These are phyloP conservation scores for Sphaerophoria taeniata DNA, from an alignment of 2,888 invertebrate species.

Conservation along the genomic window DNA sequence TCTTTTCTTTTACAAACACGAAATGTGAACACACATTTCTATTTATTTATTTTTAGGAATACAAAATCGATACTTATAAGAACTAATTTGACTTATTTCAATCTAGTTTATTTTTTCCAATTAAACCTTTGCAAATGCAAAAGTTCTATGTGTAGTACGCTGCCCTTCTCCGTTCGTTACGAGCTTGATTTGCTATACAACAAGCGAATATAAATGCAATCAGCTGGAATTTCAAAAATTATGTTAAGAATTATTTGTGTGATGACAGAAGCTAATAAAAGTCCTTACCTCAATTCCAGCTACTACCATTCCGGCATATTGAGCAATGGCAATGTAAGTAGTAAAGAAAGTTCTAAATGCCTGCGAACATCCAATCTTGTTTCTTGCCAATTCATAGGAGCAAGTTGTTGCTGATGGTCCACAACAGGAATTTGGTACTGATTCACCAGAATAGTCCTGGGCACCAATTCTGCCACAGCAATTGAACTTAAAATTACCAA, in stretches of 20 bases:
- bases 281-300: conserved; percentile 87
- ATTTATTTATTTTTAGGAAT: too few species aligned
- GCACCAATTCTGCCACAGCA: conserved; percentile 79
- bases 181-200: conserved; percentile 93
- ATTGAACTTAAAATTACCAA: conserved; percentile 76
- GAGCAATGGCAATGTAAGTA: conserved; percentile 83
- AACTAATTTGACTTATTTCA: too few species aligned
- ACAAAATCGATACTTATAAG: too few species aligned
- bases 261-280: too few species aligned
- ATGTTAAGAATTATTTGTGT: too few species aligned
- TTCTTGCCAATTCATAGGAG: conserved; percentile 66
- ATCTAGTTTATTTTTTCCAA: too few species aligned
- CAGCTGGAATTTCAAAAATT: conserved; percentile 85
- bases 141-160: conserved; percentile 83
- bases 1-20: too few species aligned
- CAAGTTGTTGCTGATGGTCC: conserved; percentile 78
- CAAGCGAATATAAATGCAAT: conserved; percentile 92
- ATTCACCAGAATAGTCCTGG: conserved; percentile 77
- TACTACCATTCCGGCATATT: conserved; percentile 87
- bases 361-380: conserved; percentile 77
- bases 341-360: conserved; percentile 82
- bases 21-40: too few species aligned
- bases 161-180: conserved; percentile 90
- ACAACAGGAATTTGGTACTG: conserved; percentile 79
- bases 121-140: too few species aligned